phyloP scores from a whole-genome alignment of 2,113 vertebrate species.

The Shinisaurus crocodilurus region DNA sequence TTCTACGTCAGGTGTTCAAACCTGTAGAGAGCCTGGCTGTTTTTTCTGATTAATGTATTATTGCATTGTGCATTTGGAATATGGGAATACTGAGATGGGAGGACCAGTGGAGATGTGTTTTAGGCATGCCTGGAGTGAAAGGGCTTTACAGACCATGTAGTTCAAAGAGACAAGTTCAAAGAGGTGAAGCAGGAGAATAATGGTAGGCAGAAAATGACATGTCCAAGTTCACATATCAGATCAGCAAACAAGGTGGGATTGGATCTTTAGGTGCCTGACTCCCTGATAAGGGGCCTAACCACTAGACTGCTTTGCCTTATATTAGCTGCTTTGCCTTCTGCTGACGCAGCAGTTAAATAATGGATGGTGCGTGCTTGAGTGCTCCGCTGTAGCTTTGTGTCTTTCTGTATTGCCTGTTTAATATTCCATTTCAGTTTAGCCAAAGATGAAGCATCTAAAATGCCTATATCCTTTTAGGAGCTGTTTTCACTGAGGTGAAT shows the following conservation, averaged over 20 bases:
- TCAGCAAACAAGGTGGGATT: slow-evolving; percentile 6
- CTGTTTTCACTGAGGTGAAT: slow-evolving; percentile 37
- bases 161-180: slow-evolving; percentile 14
- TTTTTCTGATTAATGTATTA: slow-evolving; percentile 36
- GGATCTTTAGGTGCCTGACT: slow-evolving; percentile 12
- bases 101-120: neutral
- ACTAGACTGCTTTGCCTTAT: slow-evolving; percentile 43
- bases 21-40: neutral
- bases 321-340: slow-evolving; percentile 36
- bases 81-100: neutral
- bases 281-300: slow-evolving; percentile 41
- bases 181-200: slow-evolving; percentile 17
- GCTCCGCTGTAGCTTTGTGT: slow-evolving; percentile 27
- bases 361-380: slow-evolving; percentile 1
- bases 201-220: neutral
- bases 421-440: slow-evolving; percentile 62
- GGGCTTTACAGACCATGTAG: slow-evolving; percentile 12
- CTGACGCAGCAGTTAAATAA: slow-evolving; percentile 25
- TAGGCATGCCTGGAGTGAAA: neutral
- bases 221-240: fast-evolving
- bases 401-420: slow-evolving; percentile 58
- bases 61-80: neutral
- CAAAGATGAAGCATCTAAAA: slow-evolving; percentile 56
- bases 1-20: neutral
- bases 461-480: slow-evolving; percentile 41